Percentiles rank a stretch among this genome's conserved stretches.
phyloP scores from a whole-genome alignment of 2,797 vertebrate species.

The Rhynchonycteris naso region DNA sequence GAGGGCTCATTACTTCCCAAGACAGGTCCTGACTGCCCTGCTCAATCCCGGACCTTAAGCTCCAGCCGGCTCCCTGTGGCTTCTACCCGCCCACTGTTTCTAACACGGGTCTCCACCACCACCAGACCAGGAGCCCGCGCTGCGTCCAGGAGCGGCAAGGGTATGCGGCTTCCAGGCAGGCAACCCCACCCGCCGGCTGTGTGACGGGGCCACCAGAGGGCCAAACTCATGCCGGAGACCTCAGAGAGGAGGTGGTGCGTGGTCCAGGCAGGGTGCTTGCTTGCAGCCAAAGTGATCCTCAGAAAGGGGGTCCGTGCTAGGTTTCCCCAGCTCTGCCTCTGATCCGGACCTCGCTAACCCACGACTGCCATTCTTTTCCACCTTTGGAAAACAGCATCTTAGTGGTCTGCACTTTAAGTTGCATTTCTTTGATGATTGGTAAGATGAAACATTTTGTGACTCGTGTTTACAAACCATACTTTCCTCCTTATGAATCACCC shows the following conservation, averaged over 20 bases:
- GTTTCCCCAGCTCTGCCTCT: not conserved
- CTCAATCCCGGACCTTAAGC: not conserved
- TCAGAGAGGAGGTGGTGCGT: rapidly evolving
- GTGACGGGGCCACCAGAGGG: rapidly evolving
- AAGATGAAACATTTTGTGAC: not conserved
- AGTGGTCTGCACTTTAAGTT: not conserved
- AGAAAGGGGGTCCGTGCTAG: not conserved
- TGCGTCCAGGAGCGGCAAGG: rapidly evolving
- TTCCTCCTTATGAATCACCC: not conserved
- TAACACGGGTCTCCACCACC: rapidly evolving
- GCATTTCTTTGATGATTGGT: not conserved
- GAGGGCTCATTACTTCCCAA: rapidly evolving
- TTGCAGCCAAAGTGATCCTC: not conserved
- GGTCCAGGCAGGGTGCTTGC: not conserved
- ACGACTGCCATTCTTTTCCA: rapidly evolving
- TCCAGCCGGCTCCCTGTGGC: not conserved
- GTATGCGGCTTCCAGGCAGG: not conserved
- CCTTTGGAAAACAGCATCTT: not conserved
- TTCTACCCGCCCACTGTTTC: not conserved
- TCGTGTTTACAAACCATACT: not conserved
- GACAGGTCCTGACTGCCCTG: rapidly evolving
- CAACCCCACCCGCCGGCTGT: too few relatives aligned
- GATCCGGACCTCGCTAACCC: too few relatives aligned
- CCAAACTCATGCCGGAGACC: not conserved
- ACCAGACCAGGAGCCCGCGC: not conserved